phyloP scores from a whole-genome alignment of 2,797 vertebrate species.

The Onychomys leucogaster region DNA sequence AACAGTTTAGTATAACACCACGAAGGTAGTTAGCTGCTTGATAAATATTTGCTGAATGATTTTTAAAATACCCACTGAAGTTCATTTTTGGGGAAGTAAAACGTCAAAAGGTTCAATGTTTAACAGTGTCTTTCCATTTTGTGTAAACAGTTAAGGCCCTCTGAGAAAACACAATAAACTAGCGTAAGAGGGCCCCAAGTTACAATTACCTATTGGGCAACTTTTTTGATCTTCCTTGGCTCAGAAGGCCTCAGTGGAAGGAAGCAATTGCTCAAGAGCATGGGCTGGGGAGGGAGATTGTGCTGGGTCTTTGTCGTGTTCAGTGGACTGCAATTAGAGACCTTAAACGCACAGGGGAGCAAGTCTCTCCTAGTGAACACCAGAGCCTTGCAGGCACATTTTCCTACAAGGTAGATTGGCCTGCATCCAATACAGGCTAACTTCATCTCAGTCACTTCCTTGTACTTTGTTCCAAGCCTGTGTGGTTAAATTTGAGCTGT shows the following conservation, averaged over 20 bases:
- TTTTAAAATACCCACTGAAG: neutral
- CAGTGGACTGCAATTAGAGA: neutral
- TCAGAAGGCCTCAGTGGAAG: neutral
- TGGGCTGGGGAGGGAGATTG: neutral
- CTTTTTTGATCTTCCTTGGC: constrained; percentile 29
- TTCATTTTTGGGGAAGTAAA: constrained; percentile 48
- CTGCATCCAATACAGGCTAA: neutral
- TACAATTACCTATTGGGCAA: neutral
- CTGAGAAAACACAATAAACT: constrained; percentile 22
- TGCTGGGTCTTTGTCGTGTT: neutral
- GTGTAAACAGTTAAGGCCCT: constrained; percentile 24
- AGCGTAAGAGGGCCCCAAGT: neutral
- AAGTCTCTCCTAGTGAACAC: neutral
- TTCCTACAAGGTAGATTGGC: constrained; percentile 65
- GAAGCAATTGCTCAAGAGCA: neutral
- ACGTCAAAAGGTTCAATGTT: constrained; percentile 40
- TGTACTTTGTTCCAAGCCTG: neutral
- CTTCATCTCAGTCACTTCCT: neutral
- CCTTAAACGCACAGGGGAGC: constrained; percentile 44
- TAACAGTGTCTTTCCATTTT: constrained; percentile 18
- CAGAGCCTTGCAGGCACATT: constrained; percentile 14
- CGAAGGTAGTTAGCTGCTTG: neutral
- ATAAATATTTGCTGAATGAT: constrained; percentile 58
- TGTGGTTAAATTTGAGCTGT: constrained; percentile 42
- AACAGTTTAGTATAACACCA: neutral